Percentiles rank a stretch among this genome's conserved stretches.
These are phyloP conservation scores for Xiphophorus maculatus DNA, from an alignment of 2,113 vertebrate genomes.

Conservation along the genomic window DNA sequence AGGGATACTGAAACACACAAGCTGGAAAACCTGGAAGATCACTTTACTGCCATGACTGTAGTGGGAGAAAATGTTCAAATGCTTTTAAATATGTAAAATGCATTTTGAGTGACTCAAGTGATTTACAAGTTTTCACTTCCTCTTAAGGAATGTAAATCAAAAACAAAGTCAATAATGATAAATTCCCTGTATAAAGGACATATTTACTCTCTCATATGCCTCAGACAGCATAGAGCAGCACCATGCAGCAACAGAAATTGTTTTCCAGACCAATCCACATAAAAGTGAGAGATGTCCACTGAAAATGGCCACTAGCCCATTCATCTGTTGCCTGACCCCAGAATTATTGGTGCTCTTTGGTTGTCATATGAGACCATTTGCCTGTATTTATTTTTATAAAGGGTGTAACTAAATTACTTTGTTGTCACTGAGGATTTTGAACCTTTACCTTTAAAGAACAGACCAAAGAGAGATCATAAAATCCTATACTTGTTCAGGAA, in stretches of 20 bases:
- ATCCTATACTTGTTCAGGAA: background rate
- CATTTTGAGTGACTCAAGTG: background rate
- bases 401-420: background rate
- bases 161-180: background rate
- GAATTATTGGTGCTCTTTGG: background rate
- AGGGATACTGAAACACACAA: background rate
- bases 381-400: background rate
- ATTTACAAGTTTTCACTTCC: background rate
- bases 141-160: background rate
- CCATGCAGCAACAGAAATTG: background rate
- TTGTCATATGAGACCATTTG: background rate
- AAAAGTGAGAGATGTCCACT: background rate
- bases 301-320: background rate
- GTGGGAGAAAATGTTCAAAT: background rate
- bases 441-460: background rate
- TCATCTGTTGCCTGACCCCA: background rate
- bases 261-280: background rate
- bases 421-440: background rate
- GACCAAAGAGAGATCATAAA: background rate
- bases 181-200: background rate
- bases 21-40: background rate
- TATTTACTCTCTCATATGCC: background rate
- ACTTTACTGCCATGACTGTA: background rate
- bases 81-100: background rate
- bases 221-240: background rate